Percentiles rank a stretch among this genome's conserved stretches.
phyloP scores from a whole-genome alignment of 2,888 invertebrate species.

The Trichopria drosophilae region DNA sequence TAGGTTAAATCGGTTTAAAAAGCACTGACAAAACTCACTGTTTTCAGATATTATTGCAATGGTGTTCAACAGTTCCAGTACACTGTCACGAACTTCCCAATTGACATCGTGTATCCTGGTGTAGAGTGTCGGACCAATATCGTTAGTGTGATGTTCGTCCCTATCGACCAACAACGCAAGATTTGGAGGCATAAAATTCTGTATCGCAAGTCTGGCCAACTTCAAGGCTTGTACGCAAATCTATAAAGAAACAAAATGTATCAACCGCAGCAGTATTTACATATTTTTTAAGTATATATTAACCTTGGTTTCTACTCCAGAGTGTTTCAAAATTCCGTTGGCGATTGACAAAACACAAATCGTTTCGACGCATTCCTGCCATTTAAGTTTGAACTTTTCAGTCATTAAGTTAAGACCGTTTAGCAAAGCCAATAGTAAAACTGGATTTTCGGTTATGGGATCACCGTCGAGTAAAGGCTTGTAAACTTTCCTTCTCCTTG shows the following conservation, averaged over 20 bases:
- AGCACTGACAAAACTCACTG: too few relatives aligned
- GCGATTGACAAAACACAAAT: constrained; percentile 66
- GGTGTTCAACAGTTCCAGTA: constrained; percentile 72
- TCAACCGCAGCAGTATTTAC: too few relatives aligned
- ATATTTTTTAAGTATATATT: constrained; percentile 12
- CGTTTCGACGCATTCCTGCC: constrained; percentile 79
- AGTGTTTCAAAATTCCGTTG: constrained; percentile 62
- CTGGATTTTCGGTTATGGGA: constrained; percentile 58
- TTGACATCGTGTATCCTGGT: constrained; percentile 71
- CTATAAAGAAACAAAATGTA: too few relatives aligned
- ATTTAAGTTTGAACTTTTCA: constrained; percentile 71
- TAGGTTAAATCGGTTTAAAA: too few relatives aligned
- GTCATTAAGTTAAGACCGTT: constrained; percentile 69
- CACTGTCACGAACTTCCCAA: constrained; percentile 81
- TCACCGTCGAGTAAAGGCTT: constrained; percentile 52
- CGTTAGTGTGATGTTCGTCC: constrained; percentile 64
- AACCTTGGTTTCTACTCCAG: constrained; percentile 62
- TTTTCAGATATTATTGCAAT: constrained; percentile 71
- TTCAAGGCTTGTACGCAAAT: constrained; percentile 72
- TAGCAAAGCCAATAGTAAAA: constrained; percentile 68
- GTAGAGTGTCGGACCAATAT: constrained; percentile 69
- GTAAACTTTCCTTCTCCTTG: constrained; percentile 30
- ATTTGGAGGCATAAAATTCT: constrained; percentile 77
- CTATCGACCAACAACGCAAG: constrained; percentile 73
- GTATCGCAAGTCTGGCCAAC: constrained; percentile 70